phyloP scores from a whole-genome alignment of 2,797 vertebrate genomes.

The Telmatherina bonti region DNA sequence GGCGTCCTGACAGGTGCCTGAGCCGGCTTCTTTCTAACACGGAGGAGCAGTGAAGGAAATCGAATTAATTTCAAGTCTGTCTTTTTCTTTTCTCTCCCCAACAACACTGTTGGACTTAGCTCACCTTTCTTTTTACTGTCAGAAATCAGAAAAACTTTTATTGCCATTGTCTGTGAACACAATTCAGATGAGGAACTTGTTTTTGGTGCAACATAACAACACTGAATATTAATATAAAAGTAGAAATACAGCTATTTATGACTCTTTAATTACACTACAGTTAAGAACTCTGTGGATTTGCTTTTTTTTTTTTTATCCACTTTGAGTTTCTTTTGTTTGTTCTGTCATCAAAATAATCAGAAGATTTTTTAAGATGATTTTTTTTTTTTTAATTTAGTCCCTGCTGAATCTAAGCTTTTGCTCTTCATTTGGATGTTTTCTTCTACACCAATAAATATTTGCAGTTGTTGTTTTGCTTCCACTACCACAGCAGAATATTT shows the following conservation, averaged over 20 bases:
- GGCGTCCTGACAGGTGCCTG: slow-evolving; percentile 9
- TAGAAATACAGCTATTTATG: too few species aligned
- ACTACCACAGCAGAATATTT: not conserved
- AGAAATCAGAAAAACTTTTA: too few species aligned
- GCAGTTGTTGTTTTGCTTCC: not conserved
- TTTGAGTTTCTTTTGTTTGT: too few species aligned
- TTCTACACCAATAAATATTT: too few species aligned
- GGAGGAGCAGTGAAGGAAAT: not conserved
- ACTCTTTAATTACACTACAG: not conserved
- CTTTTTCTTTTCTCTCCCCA: not conserved
- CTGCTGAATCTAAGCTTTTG: not conserved
- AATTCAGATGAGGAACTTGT: too few species aligned
- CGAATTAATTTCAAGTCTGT: not conserved
- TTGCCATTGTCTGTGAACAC: too few species aligned
- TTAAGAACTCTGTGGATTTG: too few species aligned
- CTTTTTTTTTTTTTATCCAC: too few species aligned
- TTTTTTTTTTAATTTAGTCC: too few species aligned
- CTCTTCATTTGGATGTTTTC: not conserved
- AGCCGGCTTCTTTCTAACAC: not conserved
- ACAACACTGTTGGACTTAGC: not conserved
- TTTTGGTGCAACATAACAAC: too few species aligned
- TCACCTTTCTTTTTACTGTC: too few species aligned
- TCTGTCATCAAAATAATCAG: not conserved
- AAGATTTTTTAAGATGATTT: not conserved
- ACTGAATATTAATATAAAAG: too few species aligned